phyloP scores from a whole-genome alignment of 2,113 vertebrate genomes.

The Bucco capensis region DNA sequence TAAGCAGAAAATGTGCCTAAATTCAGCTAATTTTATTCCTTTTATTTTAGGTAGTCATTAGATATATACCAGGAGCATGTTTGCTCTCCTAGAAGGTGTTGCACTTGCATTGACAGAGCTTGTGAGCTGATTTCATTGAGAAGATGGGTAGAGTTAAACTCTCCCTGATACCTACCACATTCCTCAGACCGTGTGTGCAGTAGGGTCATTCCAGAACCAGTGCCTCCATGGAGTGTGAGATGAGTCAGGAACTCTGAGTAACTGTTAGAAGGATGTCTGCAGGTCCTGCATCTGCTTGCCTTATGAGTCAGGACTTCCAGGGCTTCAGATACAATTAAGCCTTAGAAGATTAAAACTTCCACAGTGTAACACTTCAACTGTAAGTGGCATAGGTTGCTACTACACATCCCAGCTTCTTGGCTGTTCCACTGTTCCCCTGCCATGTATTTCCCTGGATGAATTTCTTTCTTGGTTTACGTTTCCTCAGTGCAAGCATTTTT shows the following conservation, averaged over 20 bases:
- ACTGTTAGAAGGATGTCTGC: background rate
- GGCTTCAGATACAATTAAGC: background rate
- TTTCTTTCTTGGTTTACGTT: background rate
- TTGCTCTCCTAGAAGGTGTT: background rate
- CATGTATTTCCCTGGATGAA: background rate
- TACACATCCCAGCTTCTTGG: background rate
- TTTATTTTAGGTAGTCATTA: background rate
- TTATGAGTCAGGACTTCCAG: background rate
- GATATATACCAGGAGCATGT: background rate
- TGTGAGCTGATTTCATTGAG: background rate
- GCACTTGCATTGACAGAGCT: background rate
- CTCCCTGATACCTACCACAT: constrained; percentile 26
- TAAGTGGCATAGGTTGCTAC: background rate
- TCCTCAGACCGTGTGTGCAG: constrained; percentile 12
- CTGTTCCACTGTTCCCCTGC: background rate
- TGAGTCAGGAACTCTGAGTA: background rate
- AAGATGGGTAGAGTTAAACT: constrained; percentile 38
- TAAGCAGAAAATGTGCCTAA: background rate
- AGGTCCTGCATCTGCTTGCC: background rate
- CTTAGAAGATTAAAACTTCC: background rate
- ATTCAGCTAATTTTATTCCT: background rate
- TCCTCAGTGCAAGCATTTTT: background rate
- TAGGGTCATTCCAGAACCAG: constrained; percentile 20
- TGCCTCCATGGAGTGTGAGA: background rate
- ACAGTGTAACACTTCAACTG: background rate